Percentiles rank a stretch among this genome's conserved stretches.
Conservation (phyloP, 2,113 vertebrate genomes). For the Cynopterus brachyotis region DNA sequence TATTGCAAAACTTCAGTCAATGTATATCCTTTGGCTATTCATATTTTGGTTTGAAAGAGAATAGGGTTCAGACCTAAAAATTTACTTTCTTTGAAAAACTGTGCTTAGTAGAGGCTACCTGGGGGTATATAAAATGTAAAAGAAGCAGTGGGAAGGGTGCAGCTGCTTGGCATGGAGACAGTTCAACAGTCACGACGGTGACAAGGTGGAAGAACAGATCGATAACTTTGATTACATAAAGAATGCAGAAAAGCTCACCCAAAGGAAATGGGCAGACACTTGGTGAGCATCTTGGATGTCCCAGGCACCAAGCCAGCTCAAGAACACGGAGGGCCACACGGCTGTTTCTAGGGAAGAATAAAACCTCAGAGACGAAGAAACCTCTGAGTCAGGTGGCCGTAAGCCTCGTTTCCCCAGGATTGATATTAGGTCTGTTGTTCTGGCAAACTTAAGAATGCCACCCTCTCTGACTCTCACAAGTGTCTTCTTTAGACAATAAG, state of each 20-base stretch:
- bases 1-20: neutral
- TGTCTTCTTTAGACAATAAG: neutral
- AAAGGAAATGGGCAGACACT: neutral
- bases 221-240: neutral
- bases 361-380: too few relatives aligned
- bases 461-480: neutral
- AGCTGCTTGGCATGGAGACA: neutral
- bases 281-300: neutral
- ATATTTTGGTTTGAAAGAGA: neutral
- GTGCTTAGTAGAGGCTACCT: neutral
- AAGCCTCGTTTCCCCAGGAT: neutral
- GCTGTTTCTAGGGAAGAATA: neutral
- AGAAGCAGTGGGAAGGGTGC: neutral
- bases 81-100: neutral
- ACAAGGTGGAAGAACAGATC: neutral
- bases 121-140: neutral
- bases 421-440: neutral
- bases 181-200: neutral
- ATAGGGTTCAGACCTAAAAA: neutral
- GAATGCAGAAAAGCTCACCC: neutral
- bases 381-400: rapidly evolving
- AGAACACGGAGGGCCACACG: neutral
- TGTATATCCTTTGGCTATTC: neutral
- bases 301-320: neutral
- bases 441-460: neutral